These are phyloP conservation scores for Chrysogorgia sp. DNA, from an alignment of 92 coral and sea anemone species.

Conservation along the genomic window DNA sequence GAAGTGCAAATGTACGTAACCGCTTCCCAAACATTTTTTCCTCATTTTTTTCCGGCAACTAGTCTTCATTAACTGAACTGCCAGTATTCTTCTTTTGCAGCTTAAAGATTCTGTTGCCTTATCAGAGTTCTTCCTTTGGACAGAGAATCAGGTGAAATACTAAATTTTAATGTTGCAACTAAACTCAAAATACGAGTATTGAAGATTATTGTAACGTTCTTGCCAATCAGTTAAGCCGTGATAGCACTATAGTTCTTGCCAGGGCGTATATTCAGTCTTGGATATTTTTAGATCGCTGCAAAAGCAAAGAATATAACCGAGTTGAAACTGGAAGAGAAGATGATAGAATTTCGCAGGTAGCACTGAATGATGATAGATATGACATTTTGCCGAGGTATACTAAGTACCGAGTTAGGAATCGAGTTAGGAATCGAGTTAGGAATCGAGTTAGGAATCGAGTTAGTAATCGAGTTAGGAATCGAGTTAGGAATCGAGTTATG, in stretches of 20 bases:
- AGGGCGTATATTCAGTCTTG: too few species aligned
- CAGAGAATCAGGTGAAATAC: constrained; percentile 81
- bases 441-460: too few species aligned
- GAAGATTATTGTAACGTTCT: neutral
- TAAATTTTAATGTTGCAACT: neutral
- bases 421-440: too few species aligned
- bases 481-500: too few species aligned
- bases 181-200: too few species aligned
- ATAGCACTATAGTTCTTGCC: too few species aligned
- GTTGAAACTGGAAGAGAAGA: constrained; percentile 43
- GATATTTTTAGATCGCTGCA: neutral
- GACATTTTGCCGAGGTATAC: neutral
- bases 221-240: too few species aligned
- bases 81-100: too few species aligned
- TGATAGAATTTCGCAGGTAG: constrained; percentile 51
- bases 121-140: constrained; percentile 78
- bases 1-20: constrained; percentile 79
- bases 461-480: too few species aligned
- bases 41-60: too few species aligned
- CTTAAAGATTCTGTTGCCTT: constrained; percentile 84
- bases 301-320: constrained; percentile 73
- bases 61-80: neutral
- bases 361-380: too few species aligned
- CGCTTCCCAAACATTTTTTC: too few species aligned
- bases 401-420: neutral